Conservation (phyloP, 2,888 invertebrate genomes). For the Acanthosepion pharaonis region DNA sequence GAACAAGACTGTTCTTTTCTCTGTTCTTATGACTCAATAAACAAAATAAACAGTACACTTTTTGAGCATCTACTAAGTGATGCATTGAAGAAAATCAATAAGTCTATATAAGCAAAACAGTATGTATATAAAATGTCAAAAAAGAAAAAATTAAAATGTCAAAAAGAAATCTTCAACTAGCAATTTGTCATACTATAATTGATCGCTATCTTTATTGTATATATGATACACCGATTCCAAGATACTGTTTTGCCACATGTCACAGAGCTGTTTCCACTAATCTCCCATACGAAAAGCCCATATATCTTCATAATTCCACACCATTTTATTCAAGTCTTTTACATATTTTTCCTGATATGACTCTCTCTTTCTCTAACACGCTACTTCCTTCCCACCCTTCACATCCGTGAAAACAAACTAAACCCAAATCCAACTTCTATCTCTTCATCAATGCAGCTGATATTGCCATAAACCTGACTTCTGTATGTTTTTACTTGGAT, state of each 20-base stretch:
- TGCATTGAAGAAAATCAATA: too few species aligned
- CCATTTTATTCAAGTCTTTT: background rate
- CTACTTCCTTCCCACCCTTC: background rate
- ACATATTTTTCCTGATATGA: background rate
- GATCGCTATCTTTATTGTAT: background rate
- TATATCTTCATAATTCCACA: background rate
- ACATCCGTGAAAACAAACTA: background rate
- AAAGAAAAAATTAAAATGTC: background rate
- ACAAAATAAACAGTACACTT: too few species aligned
- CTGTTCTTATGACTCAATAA: too few species aligned
- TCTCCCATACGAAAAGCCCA: background rate
- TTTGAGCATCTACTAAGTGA: too few species aligned
- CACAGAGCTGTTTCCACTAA: background rate
- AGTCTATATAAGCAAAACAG: too few species aligned
- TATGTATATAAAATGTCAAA: too few species aligned
- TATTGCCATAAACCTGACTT: background rate
- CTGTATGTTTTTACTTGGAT: background rate
- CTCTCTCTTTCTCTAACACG: background rate
- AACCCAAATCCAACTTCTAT: background rate
- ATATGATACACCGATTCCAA: background rate
- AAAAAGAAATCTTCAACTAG: background rate
- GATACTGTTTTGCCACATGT: background rate
- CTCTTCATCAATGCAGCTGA: background rate
- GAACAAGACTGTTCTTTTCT: too few species aligned
- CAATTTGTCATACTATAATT: background rate